Evolutionary conservation across 2,113 vertebrate species (phyloP), one percentile per base, ranked within the genome.

Genomic region (Cyanoramphus novaezelandiae): DNA sequence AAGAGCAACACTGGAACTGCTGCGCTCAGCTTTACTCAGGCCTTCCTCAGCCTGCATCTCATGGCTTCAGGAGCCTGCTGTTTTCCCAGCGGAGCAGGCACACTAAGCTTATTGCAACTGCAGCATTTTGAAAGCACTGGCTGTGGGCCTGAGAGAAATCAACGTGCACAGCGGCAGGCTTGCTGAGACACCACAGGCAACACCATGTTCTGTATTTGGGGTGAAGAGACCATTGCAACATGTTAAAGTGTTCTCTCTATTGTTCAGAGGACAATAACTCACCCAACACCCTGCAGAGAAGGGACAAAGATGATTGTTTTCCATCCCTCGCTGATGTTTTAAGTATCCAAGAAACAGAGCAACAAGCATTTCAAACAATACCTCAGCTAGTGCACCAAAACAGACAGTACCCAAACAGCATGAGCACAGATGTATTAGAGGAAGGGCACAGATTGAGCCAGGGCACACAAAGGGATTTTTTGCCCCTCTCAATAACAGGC

Each of bases 231-330:
- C 6, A 12, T 3, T 31, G 18, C 21, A 59, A 35, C 19, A 57
- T 3, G 16, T 24, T 71, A 50, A 44, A 74, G 46, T 49, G 13
- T 27, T 69, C 39, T 18, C 29, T 63, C 69, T 65, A 69, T 96
- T 80, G 90, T 90, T 90, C 68, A 11, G 6, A 29, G 47, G 41
- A 88, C 94, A 89, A 62, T 78, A 67, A 86, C 46, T 88, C 76
- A 70, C 62, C 65, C 78, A 65, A 11, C 67, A 33, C 39, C 69
- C 74, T 7, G 70, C 88, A 63, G 31, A 53, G 17, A 35, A 11
- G 6, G 8, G 15, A 35, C 10, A 23, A 4, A 47, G 27, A 7
- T 9, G 23, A n/a, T 35, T 20, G 11, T 43, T n/a, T 64, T 82
- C 29, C 39, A 15, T 35, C 28, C 46, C 31, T 49, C 41, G 10